These are phyloP conservation scores for Lepilemur septentrionalis DNA, from an alignment of 2,797 vertebrate species.

Conservation along the genomic window DNA sequence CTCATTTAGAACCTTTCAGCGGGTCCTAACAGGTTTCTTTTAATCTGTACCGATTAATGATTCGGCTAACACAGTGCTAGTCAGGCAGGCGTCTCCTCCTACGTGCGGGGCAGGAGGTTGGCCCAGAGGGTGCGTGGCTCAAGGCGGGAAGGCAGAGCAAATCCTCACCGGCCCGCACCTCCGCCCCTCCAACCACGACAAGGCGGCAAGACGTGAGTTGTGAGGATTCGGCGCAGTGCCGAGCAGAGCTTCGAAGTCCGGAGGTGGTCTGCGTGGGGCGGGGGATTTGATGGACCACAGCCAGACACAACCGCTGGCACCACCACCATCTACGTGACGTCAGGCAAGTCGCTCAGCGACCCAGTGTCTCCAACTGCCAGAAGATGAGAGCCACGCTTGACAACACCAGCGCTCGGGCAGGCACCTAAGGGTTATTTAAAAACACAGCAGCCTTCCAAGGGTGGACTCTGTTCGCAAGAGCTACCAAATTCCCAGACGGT, in stretches of 20 bases:
- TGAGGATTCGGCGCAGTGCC: not conserved
- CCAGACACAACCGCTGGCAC: rapidly evolving
- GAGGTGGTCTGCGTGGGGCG: not conserved
- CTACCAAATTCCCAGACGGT: not conserved
- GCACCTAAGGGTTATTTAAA: not conserved
- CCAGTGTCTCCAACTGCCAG: no score
- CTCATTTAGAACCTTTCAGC: not conserved
- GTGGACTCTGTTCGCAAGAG: not conserved
- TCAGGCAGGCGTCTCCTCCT: not conserved
- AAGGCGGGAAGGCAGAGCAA: no score
- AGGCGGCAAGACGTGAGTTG: not conserved
- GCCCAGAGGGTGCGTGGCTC: not conserved
- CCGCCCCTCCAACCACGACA: not conserved
- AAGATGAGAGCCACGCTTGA: no score
- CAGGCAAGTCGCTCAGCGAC: not conserved
- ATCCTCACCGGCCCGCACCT: not conserved
- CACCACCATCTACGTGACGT: not conserved
- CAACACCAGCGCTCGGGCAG: not conserved
- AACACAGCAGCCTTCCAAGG: not conserved
- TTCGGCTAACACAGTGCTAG: not conserved
- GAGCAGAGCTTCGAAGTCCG: not conserved
- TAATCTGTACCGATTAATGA: rapidly evolving
- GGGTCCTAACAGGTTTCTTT: not conserved
- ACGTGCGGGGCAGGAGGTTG: no score
- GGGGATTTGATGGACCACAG: no score